Conservation (phyloP, 2,888 invertebrate genomes). For the Creontiades dilutus region DNA sequence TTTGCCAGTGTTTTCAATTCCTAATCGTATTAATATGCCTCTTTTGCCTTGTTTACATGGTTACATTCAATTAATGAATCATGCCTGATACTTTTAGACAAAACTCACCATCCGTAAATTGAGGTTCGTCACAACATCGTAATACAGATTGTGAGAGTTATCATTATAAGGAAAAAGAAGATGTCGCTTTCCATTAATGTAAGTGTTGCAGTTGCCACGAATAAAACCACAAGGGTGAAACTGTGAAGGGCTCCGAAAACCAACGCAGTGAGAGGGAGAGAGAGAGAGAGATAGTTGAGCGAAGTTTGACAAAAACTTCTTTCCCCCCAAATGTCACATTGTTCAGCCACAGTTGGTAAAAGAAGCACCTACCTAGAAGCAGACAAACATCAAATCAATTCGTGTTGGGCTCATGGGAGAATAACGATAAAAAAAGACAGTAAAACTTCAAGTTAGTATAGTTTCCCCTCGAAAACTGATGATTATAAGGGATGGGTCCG, state of each 20-base stretch:
- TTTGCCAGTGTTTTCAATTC: too few species aligned
- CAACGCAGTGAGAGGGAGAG: too few species aligned
- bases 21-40: too few species aligned
- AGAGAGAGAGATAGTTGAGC: not conserved
- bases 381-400: not conserved
- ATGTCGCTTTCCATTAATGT: slow-evolving; percentile 1
- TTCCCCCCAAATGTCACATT: not conserved
- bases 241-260: not conserved
- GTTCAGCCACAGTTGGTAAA: not conserved
- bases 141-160: not conserved
- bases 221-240: not conserved
- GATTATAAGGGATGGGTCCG: not conserved
- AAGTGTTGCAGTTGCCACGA: not conserved
- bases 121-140: too few species aligned
- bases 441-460: not conserved
- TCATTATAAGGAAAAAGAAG: not conserved
- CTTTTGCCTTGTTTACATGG: too few species aligned
- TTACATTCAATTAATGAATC: too few species aligned
- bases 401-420: not conserved
- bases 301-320: slow-evolving; percentile 22
- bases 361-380: not conserved
- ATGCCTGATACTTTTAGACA: too few species aligned
- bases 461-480: not conserved
- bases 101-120: too few species aligned
- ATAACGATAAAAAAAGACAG: not conserved